A percentile compares a stretch with the other conserved stretches of the same genome.
Evolutionary conservation across 1,140 invertebrate genomes (phyloP).

Genomic region (Drosophila trapezifrons): DNA sequence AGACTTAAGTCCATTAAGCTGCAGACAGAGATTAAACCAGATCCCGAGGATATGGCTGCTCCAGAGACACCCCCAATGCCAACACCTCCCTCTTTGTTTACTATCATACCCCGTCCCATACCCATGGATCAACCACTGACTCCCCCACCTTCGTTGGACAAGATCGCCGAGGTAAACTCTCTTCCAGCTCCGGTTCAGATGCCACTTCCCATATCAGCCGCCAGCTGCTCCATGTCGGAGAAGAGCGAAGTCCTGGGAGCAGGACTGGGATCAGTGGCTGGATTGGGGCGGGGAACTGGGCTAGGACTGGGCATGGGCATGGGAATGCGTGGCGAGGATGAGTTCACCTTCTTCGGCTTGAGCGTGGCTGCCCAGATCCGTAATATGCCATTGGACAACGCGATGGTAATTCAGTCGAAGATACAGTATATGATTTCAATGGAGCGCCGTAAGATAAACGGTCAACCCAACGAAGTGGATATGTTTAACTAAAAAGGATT

Average conservation of each 20-base stretch:
- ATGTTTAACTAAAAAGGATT: slow-evolving; percentile 32
- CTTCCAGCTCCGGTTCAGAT: slow-evolving; percentile 2
- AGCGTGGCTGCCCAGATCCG: slow-evolving; percentile 66
- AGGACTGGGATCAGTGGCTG: slow-evolving; percentile 4
- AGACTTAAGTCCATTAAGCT: slow-evolving; percentile 46
- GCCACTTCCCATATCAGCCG: slow-evolving; percentile 4
- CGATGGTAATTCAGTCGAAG: slow-evolving; percentile 68
- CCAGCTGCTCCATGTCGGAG: slow-evolving; percentile 8
- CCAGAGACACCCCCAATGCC: slow-evolving; percentile 5
- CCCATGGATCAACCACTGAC: slow-evolving; percentile 19
- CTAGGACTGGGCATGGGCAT: slow-evolving; percentile 9
- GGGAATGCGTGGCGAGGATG: slow-evolving; percentile 47
- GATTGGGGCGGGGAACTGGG: background rate
- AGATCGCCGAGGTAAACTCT: slow-evolving; percentile 1
- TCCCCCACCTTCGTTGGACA: slow-evolving; percentile 15
- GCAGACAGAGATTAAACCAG: slow-evolving; percentile 43
- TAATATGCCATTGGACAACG: slow-evolving; percentile 62
- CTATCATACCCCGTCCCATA: slow-evolving; percentile 25
- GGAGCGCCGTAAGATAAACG: slow-evolving; percentile 59
- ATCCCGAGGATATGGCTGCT: slow-evolving; percentile 37
- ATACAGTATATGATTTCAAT: slow-evolving; percentile 63
- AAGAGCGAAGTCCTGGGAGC: slow-evolving; percentile 6
- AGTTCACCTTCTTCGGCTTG: slow-evolving; percentile 66
- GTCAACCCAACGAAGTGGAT: slow-evolving; percentile 37
- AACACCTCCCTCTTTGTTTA: slow-evolving; percentile 11